These are phyloP conservation scores for Drosophila infuscata DNA, from an alignment of 2,888 invertebrate species.

Conservation along the genomic window DNA sequence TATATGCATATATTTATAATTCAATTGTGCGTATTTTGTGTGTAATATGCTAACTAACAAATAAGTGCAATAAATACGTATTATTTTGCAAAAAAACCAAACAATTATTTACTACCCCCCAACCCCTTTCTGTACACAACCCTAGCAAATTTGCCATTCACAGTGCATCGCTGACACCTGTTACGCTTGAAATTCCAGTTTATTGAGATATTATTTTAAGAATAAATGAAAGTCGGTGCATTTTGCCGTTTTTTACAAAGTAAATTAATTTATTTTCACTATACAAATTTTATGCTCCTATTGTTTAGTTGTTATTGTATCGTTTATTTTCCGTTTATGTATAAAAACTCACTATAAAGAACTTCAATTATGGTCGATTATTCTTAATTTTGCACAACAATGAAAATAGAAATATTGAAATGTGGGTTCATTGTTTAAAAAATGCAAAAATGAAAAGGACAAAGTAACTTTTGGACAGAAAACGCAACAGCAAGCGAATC, in stretches of 20 bases:
- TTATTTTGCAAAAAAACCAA: constrained; percentile 55
- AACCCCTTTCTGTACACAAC: background rate
- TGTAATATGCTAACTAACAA: constrained; percentile 55
- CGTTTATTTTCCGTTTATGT: constrained; percentile 55
- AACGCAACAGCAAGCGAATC: constrained; percentile 32
- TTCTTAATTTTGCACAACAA: constrained; percentile 56
- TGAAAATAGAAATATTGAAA: constrained; percentile 60
- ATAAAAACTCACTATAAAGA: constrained; percentile 63
- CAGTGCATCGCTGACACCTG: constrained; percentile 32
- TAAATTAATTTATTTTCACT: constrained; percentile 79
- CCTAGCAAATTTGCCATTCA: constrained; percentile 25
- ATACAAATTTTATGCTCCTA: constrained; percentile 57
- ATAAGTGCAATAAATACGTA: constrained; percentile 72
- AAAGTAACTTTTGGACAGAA: constrained; percentile 33
- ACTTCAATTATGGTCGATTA: constrained; percentile 44
- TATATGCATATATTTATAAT: constrained; percentile 60
- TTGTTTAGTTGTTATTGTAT: constrained; percentile 38
- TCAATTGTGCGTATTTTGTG: constrained; percentile 69
- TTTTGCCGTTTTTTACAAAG: constrained; percentile 70
- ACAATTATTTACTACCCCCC: background rate
- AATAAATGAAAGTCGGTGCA: constrained; percentile 19
- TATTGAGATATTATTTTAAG: background rate
- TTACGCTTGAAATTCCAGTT: constrained; percentile 1
- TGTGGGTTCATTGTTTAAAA: constrained; percentile 48
- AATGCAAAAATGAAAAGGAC: constrained; percentile 49